Evolutionary conservation across 2,888 invertebrate genomes (phyloP), one percentile per base, ranked within the genome.

Genomic region (Parnassius orleans): DNA sequence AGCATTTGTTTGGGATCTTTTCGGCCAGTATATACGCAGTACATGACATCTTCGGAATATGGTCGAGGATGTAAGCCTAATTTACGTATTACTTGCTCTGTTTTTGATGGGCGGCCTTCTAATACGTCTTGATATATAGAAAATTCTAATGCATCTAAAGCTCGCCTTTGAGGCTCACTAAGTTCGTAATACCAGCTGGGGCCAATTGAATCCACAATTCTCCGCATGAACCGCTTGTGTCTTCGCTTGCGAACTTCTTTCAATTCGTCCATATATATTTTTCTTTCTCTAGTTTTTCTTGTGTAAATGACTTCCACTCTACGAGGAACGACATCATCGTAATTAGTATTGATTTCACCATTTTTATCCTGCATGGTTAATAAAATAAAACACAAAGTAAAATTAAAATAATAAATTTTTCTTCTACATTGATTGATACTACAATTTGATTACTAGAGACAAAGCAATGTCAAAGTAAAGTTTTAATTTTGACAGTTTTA

Each of bases 121-220:
- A 90, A 67, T 57, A 86, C 52, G 61, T 92, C 91, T 74, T 89
- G 82, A 64, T 88, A 83, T 47, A 91, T 87, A 3, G 77, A 71
- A 42, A 65, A 59, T 53, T 77, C 72, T 64, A 92, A 72, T 0
- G 68, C 69, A 59, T 90, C 84, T 53, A 91, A 72, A 2, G 86
- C 81, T 7, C 60, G 55, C 66, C 83, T 78, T 72, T 92, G 91
- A 3, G 73, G 73, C 3, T 80, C 84, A 66, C 90, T 89, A 9
- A 91, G 78, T 1, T 83, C 81, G 69, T 90, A 89, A 64, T 89
- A 87, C 91, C 91, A 92, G 10, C 65, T 75, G 0, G 91, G 90
- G 1, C 90, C 91, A 9, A 87, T 73, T 1, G 73, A 64, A 2
- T 62, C 54, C 60, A 57, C 77, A n/a, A 87, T 72, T 11, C 47